Base-by-base conservation (phyloP, 2,797 vertebrate genomes). In the Petrocephalus sullivani region DNA sequence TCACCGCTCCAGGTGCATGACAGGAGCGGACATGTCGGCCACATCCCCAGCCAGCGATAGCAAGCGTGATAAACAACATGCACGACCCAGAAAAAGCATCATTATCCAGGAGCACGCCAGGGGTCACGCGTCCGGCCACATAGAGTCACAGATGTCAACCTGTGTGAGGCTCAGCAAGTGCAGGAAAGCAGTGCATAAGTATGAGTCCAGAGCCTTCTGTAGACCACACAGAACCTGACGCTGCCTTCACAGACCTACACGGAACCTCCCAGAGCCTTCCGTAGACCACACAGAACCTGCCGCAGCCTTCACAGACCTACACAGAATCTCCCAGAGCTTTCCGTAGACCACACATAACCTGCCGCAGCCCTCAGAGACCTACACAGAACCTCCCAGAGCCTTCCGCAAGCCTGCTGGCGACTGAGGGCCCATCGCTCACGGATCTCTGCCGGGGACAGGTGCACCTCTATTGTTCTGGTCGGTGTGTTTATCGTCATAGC, bases 391-490 rank as follows among this genome's bases (percentile, higher is more conserved):
- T 12, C 56, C 56, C 56, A 14, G 8, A 2, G 64, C 28, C 64
- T 71, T 33, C 64, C 0, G 14, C 41, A 23, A 4, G 10, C 57
- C 0, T 53, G 64, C 46, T 78, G 87, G 87, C 58, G 14, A 21
- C 12, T 2, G 16, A 28, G 7, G 23, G 84, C 58, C 41, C 10
- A 61, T 61, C 2, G 23, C 14, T 61, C 57, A 46, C 28, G 4
- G 19, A 21, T 51, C 53, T 57, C 51, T 60, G 41, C 21, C 57
- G 19, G 41, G 41, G 41, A 53, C 88, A 89, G 67, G 88, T 89
- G 88, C 23, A 67, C 75, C 21, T 82, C 58, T 87, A 41, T 53
- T 87, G 57, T 87, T 87, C 87, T 4, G 46, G 49, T 46, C 16
- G 28, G 53, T 83, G 78, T 41, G 23, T 83, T 89, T 89, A 82